Conservation (phyloP, 2,888 invertebrate species). For the Cheilosia variabilis region DNA sequence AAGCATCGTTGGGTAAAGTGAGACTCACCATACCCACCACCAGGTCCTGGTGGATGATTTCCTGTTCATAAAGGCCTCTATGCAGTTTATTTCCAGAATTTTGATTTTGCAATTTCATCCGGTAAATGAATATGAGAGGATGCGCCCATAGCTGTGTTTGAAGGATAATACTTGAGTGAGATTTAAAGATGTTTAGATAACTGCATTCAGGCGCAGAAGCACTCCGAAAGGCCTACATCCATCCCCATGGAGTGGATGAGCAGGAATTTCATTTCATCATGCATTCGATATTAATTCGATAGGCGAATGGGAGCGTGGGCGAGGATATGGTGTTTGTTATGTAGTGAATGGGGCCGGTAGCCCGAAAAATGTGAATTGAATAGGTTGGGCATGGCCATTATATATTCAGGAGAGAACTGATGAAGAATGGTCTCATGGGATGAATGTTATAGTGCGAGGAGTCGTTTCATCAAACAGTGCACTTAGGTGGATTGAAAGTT, state of each 20-base stretch:
- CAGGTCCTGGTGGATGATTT: conserved; percentile 41
- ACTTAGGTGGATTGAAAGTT: conserved; percentile 30
- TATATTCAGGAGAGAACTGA: conserved; percentile 32
- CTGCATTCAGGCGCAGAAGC: conserved; percentile 27
- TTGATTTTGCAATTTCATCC: conserved; percentile 54
- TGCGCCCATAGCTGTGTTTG: background rate
- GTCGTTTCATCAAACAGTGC: conserved; percentile 19
- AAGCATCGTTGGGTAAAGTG: conserved; percentile 24
- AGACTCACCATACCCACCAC: background rate
- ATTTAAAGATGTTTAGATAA: conserved; percentile 54
- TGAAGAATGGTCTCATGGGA: background rate
- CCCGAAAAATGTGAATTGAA: conserved; percentile 1
- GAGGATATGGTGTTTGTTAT: conserved; percentile 9
- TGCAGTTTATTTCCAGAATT: conserved; percentile 64
- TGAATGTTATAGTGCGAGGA: conserved; percentile 34
- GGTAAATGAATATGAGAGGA: conserved; percentile 12
- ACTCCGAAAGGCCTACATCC: conserved; percentile 7
- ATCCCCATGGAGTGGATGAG: conserved; percentile 4
- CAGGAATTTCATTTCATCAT: conserved; percentile 49
- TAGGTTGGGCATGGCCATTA: conserved; percentile 6
- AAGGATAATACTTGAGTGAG: conserved; percentile 17
- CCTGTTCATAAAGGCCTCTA: conserved; percentile 50
- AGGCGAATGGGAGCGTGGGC: conserved; percentile 35
- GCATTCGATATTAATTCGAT: conserved; percentile 67
- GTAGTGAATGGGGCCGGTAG: background rate